phyloP scores from a whole-genome alignment of 2,888 invertebrate species.

The Parascotia fuliginaria region DNA sequence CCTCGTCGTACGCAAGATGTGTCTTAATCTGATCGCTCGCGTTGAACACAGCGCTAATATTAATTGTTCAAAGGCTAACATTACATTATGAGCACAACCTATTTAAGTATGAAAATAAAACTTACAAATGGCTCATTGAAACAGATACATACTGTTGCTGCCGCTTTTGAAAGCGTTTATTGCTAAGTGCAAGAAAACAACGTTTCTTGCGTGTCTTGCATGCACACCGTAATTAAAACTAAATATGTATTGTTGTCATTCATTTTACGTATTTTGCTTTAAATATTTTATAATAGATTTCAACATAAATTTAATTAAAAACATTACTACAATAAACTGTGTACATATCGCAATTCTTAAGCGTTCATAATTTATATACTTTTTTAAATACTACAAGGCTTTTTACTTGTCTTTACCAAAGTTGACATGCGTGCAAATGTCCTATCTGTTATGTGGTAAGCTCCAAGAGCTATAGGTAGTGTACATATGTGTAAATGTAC shows the following conservation, averaged over 20 bases:
- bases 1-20: background rate
- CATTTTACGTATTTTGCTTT: background rate
- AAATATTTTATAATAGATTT: no score
- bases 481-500: no score
- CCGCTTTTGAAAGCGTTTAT: conserved; percentile 13
- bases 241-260: background rate
- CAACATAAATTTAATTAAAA: no score
- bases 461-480: no score
- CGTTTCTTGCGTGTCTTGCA: background rate
- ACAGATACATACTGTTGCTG: conserved; percentile 32
- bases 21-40: background rate
- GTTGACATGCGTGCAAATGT: no score
- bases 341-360: no score
- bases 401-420: no score
- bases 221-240: background rate
- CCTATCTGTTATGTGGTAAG: no score
- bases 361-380: no score
- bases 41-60: conserved; percentile 24
- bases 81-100: conserved; percentile 58
- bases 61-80: conserved; percentile 35
- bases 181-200: conserved; percentile 3
- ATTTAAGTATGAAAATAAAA: conserved; percentile 48
- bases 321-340: no score
- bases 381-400: no score
- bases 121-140: conserved; percentile 37